Evolutionary conservation across 2,888 invertebrate genomes (phyloP).

Genomic region (Drosophila helvetica): DNA sequence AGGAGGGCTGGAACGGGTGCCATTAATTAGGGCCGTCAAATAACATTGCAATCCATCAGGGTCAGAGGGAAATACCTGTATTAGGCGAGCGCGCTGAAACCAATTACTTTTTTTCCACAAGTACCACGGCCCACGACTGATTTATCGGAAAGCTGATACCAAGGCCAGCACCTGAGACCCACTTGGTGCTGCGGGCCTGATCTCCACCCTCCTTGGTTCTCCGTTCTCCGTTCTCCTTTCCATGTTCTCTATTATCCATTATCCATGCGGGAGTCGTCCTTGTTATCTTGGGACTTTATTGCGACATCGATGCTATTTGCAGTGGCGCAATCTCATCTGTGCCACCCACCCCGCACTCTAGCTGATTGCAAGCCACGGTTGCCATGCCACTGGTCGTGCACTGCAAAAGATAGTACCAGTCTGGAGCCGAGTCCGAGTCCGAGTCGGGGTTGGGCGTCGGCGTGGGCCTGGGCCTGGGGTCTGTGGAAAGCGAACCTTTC

Average conservation of each 20-base stretch:
- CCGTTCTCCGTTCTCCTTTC: background rate
- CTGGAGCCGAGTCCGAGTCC: too few species aligned
- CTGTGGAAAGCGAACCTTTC: background rate
- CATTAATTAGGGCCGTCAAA: slow-evolving; percentile 53
- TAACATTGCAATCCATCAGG: slow-evolving; percentile 30
- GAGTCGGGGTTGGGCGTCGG: too few species aligned
- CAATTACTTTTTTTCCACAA: slow-evolving; percentile 53
- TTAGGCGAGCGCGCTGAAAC: slow-evolving; percentile 55
- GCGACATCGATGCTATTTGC: slow-evolving; percentile 41
- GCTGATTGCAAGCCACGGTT: slow-evolving; percentile 34
- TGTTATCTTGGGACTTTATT: slow-evolving; percentile 44
- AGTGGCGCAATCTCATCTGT: slow-evolving; percentile 28
- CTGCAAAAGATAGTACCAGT: slow-evolving; percentile 26
- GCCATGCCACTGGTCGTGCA: slow-evolving; percentile 19
- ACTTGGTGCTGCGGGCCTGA: background rate
- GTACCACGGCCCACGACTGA: slow-evolving; percentile 22
- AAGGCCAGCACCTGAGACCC: slow-evolving; percentile 29
- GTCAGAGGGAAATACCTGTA: slow-evolving; percentile 38
- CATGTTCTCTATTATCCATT: background rate
- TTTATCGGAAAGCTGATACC: slow-evolving; percentile 52
- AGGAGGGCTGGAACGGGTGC: background rate
- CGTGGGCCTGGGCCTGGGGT: too few species aligned
- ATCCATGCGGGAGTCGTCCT: slow-evolving; percentile 4
- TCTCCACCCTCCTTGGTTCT: background rate
- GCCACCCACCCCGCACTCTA: slow-evolving; percentile 10